These are phyloP conservation scores for Entomobrya multifasciata DNA, from an alignment of 2,888 invertebrate genomes.

Conservation along the genomic window DNA sequence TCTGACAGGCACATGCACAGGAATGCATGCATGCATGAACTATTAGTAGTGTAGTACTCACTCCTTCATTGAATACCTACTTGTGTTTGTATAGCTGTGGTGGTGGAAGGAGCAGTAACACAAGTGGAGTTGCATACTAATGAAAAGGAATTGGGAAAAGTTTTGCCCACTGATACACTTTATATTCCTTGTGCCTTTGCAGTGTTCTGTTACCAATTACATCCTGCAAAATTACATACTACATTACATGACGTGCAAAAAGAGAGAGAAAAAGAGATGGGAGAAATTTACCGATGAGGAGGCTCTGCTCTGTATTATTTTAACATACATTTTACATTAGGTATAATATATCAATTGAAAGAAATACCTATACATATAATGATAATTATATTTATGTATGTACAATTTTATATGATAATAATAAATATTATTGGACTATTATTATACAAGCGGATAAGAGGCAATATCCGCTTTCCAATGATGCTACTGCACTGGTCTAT, in stretches of 20 bases:
- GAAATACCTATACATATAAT: no score
- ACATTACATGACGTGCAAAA: constrained; percentile 29
- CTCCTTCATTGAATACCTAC: no score
- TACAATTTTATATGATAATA: no score
- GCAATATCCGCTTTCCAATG: constrained; percentile 25
- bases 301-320: no score
- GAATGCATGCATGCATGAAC: constrained; percentile 28
- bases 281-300: no score
- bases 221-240: constrained; percentile 43
- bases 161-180: no score
- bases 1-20: constrained; percentile 71
- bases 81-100: no score
- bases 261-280: background rate
- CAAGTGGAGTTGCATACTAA: constrained; percentile 30
- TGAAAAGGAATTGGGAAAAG: background rate
- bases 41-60: no score
- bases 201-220: constrained; percentile 37
- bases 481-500: no score
- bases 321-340: no score
- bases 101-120: background rate
- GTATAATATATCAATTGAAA: no score
- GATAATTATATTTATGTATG: no score
- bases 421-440: constrained; percentile 21
- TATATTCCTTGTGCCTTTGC: constrained; percentile 17
- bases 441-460: background rate